phyloP scores from a whole-genome alignment of 2,888 invertebrate genomes.

The Mamestra brassicae region DNA sequence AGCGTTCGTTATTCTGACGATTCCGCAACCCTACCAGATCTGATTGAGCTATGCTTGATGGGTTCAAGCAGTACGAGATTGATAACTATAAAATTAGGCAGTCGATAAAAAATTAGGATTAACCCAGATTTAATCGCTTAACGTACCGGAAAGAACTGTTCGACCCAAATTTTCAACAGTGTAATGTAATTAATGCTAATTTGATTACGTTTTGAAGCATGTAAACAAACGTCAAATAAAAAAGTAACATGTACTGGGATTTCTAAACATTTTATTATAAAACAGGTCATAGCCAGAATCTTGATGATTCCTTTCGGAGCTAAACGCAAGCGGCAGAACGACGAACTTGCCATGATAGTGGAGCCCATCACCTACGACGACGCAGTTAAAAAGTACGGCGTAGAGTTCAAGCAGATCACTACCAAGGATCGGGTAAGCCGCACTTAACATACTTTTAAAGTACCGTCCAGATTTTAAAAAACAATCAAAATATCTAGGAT shows the following conservation, averaged over 20 bases:
- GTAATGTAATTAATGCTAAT: slow-evolving; percentile 14
- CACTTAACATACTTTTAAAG: slow-evolving; percentile 7
- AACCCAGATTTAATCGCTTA: neutral
- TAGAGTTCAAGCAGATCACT: slow-evolving; percentile 76
- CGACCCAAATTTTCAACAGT: slow-evolving; percentile 5
- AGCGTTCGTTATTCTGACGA: too few relatives aligned
- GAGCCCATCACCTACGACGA: slow-evolving; percentile 88
- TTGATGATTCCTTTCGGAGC: slow-evolving; percentile 73
- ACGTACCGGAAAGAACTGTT: neutral
- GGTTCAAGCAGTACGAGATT: neutral
- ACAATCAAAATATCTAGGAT: neutral
- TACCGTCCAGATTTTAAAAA: neutral
- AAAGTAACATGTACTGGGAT: neutral
- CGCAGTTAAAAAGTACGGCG: slow-evolving; percentile 85
- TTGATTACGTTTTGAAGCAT: slow-evolving; percentile 9
- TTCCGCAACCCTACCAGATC: too few relatives aligned
- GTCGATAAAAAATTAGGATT: neutral
- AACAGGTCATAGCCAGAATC: slow-evolving; percentile 74
- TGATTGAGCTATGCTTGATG: neutral
- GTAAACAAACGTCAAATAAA: slow-evolving; percentile 26
- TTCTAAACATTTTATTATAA: slow-evolving; percentile 20
- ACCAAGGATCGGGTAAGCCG: slow-evolving; percentile 74
- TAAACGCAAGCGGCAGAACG: slow-evolving; percentile 76
- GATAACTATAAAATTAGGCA: neutral
- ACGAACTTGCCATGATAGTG: slow-evolving; percentile 77